Evolutionary conservation across 1,140 invertebrate genomes (phyloP), one percentile per base, ranked within the genome.

Genomic region (Hycleus phaleratus): DNA sequence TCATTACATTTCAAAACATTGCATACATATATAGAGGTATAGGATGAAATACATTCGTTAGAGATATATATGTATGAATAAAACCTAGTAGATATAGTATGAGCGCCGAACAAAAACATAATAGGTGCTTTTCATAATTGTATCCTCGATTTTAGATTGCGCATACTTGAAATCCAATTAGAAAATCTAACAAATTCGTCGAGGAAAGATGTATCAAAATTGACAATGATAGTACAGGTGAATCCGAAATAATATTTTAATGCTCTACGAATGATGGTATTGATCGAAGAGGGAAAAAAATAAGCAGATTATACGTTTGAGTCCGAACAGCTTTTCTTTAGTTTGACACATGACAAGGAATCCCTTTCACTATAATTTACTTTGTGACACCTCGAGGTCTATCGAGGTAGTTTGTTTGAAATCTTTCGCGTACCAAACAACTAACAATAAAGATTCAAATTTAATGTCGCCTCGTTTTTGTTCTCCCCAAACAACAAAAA

Each of bases 321-420:
- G 49, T 51, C 57, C 25, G 49, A 32, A 9, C 38, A 49, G 54
- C 39, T 61, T 53, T 42, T 60, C 53, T 53, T 44, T 52, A 32
- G 43, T 25, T 45, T 61, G 64, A 64, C 64, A 61, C 56, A 56
- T 66, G 62, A 66, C 64, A 66, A 66, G 64, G 56, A 66, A 66
- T 66, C 62, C 62, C 64, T 66, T 66, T 66, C 64, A 64, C 48
- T 57, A 49, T 64, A 66, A 66, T 63, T 66, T 61, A 66, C 56
- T 64, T 60, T 61, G 55, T 49, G 59, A 61, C 59, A 64, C 50
- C 53, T 60, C 42, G 25, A 54, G 56, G 54, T 45, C 50, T 43
- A 52, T 51, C 47, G 58, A 51, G 53, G 43, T 11, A 38, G 51
- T 51, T 60, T 26, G 53, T 32, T 32, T 32, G 32, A 32, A 32